Conservation (phyloP, 2,888 invertebrate species). For the Tortrix viridana region DNA sequence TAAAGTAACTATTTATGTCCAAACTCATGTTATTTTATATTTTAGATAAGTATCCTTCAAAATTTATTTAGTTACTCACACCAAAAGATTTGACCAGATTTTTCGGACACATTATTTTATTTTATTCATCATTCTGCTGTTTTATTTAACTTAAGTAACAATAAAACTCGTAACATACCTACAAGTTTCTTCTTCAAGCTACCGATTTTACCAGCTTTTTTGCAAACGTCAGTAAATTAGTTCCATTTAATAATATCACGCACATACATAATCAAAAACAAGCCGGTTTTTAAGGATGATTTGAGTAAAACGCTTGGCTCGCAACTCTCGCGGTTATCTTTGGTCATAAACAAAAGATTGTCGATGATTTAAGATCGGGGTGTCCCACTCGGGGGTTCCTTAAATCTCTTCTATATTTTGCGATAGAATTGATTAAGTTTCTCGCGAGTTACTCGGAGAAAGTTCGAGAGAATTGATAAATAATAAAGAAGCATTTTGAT, state of each 20-base stretch:
- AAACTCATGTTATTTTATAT: too few relatives aligned
- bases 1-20: too few relatives aligned
- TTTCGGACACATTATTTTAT: too few relatives aligned
- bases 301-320: conserved; percentile 30
- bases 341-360: conserved; percentile 38
- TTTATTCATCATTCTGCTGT: too few relatives aligned
- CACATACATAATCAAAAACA: background rate
- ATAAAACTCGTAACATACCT: too few relatives aligned
- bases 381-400: conserved; percentile 15
- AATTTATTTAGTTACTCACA: too few relatives aligned
- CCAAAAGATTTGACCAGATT: too few relatives aligned
- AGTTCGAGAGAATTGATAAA: background rate
- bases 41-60: too few relatives aligned
- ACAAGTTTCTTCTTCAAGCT: too few relatives aligned
- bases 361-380: conserved; percentile 31
- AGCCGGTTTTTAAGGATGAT: background rate
- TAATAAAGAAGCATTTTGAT: background rate
- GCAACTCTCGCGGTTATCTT: conserved; percentile 30
- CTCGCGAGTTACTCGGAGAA: conserved; percentile 1
- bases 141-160: too few relatives aligned
- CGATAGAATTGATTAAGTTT: conserved; percentile 16
- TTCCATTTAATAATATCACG: background rate
- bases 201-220: background rate
- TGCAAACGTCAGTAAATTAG: background rate
- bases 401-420: conserved; percentile 17